These are phyloP conservation scores for Hemicentrotus pulcherrimus DNA, from an alignment of 35 echinoderm and acorn worm genomes.

Conservation along the genomic window DNA sequence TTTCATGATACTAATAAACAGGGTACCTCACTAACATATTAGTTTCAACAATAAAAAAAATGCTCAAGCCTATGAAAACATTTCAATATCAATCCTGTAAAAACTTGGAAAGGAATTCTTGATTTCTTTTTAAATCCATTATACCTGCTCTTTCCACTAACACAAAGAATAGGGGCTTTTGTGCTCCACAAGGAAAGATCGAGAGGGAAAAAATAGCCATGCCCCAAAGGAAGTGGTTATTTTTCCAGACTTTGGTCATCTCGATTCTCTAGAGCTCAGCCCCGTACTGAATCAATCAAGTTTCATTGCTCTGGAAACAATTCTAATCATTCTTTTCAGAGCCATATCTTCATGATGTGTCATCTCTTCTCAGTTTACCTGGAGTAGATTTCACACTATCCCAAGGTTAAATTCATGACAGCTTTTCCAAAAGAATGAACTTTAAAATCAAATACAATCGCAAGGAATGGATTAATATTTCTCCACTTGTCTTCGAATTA, in stretches of 20 bases:
- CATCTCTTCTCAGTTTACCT: neutral
- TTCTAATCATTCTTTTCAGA: neutral
- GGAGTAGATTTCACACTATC: neutral
- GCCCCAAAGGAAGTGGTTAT: conserved; percentile 6
- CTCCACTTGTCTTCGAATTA: neutral
- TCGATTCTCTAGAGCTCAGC: neutral
- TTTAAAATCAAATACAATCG: neutral
- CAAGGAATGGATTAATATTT: neutral
- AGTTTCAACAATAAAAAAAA: neutral
- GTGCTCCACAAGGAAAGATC: neutral
- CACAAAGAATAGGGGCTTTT: neutral
- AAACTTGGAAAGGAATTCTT: neutral
- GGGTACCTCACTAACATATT: neutral
- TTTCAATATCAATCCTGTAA: neutral
- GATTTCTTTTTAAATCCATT: neutral
- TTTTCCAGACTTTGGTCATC: neutral
- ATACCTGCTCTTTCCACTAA: neutral
- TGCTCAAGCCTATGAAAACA: neutral
- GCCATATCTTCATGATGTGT: neutral
- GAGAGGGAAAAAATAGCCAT: neutral
- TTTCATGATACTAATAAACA: neutral
- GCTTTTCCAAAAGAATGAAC: neutral
- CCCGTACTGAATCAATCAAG: neutral
- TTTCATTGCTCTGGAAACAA: neutral
- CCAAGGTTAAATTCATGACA: neutral